These are phyloP conservation scores for Tyto alba DNA, from an alignment of 2,113 vertebrate species.

Conservation along the genomic window DNA sequence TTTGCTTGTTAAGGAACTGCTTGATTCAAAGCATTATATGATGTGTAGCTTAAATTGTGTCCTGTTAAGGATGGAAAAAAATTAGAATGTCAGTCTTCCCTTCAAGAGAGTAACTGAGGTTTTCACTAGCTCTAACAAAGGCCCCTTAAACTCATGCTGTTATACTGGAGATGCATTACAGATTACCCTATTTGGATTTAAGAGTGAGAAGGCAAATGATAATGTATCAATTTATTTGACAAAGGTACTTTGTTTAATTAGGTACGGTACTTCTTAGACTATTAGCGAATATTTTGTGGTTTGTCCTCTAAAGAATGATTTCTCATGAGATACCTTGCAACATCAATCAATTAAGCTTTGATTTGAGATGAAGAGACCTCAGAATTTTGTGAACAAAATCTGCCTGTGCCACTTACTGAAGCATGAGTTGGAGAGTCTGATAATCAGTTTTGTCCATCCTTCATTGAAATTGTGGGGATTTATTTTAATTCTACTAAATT, in stretches of 20 bases:
- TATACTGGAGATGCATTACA: constrained; percentile 10
- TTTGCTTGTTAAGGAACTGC: background rate
- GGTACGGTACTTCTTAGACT: background rate
- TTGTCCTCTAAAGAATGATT: background rate
- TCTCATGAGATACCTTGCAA: background rate
- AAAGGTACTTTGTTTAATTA: constrained; percentile 42
- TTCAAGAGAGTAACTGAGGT: background rate
- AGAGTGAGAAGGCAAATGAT: background rate
- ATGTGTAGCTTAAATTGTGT: background rate
- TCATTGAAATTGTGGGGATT: background rate
- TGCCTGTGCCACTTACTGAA: background rate
- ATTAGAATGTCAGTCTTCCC: background rate
- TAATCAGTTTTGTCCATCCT: background rate
- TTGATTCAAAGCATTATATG: background rate
- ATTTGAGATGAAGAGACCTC: background rate
- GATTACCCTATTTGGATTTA: background rate
- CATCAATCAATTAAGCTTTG: background rate
- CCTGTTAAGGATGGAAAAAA: background rate
- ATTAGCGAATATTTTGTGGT: background rate
- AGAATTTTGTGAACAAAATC: background rate
- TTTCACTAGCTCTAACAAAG: background rate
- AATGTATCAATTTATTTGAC: constrained; percentile 30
- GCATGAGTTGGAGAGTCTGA: background rate
- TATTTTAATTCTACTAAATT: background rate
- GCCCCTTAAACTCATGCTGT: background rate